Percentiles rank a stretch among this genome's conserved stretches.
Evolutionary conservation across 1,140 invertebrate genomes (phyloP).

Genomic region (Anoplophora glabripennis): DNA sequence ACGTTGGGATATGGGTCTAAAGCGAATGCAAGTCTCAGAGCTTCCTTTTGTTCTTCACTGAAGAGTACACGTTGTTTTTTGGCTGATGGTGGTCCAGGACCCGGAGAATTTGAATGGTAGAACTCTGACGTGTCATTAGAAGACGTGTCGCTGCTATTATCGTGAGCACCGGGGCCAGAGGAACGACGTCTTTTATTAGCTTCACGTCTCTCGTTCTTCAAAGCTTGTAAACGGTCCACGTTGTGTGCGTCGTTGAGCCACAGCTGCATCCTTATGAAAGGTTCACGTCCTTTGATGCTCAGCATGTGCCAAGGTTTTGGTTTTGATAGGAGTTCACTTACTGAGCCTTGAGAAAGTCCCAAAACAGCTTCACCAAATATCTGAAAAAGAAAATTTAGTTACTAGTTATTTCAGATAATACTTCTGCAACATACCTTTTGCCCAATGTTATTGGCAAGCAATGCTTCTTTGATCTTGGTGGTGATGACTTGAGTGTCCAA

Average conservation of each 20-base stretch:
- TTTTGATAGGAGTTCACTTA: constrained; percentile 94
- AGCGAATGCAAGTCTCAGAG: constrained; percentile 86
- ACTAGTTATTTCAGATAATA: background rate
- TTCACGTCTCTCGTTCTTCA: constrained; percentile 87
- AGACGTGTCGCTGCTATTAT: constrained; percentile 81
- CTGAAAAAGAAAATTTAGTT: constrained; percentile 47
- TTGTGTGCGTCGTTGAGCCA: constrained; percentile 95
- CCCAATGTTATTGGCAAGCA: constrained; percentile 95
- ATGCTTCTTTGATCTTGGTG: constrained; percentile 94
- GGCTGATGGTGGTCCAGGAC: constrained; percentile 71
- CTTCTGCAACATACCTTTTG: constrained; percentile 72
- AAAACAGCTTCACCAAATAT: constrained; percentile 96
- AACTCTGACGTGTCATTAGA: constrained; percentile 87
- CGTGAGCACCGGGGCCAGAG: constrained; percentile 71
- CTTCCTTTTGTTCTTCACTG: constrained; percentile 97
- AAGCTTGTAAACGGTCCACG: constrained; percentile 79
- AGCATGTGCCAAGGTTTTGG: constrained; percentile 99
- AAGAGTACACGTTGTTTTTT: constrained; percentile 94
- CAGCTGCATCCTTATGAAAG: constrained; percentile 97
- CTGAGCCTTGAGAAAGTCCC: constrained; percentile 93
- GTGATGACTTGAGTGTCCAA: constrained; percentile 95
- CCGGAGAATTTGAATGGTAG: constrained; percentile 80
- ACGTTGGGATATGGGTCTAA: constrained; percentile 96
- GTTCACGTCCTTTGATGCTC: constrained; percentile 95
- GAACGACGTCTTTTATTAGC: constrained; percentile 83